Evolutionary conservation across 2,797 vertebrate genomes (phyloP).

Genomic region (Triplophysa yarkandensis): DNA sequence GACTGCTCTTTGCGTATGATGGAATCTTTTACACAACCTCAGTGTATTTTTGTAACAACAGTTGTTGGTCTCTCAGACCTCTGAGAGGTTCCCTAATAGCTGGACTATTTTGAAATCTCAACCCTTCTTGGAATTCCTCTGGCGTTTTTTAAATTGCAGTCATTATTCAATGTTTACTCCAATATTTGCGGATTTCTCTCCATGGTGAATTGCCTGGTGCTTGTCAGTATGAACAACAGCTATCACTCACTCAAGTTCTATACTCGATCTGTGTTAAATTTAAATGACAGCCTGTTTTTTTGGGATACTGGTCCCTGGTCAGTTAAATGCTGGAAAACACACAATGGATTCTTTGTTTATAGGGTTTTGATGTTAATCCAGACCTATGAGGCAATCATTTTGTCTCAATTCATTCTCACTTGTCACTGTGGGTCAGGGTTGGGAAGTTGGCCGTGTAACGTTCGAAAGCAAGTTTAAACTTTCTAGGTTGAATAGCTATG

Average conservation of each 20-base stretch:
- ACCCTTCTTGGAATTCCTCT: slow-evolving; percentile 7
- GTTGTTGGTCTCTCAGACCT: slow-evolving; percentile 18
- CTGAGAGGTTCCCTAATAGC: slow-evolving; percentile 29
- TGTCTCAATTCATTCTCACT: slow-evolving; percentile 2
- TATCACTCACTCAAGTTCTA: slow-evolving; percentile 4
- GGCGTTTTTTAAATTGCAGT: slow-evolving; percentile 6
- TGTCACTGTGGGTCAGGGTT: slow-evolving; percentile 2
- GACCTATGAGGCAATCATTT: neutral
- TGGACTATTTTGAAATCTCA: slow-evolving; percentile 17
- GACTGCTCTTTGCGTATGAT: slow-evolving; percentile 9
- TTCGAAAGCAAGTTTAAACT: neutral
- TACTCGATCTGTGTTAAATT: neutral
- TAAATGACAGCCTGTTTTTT: slow-evolving; percentile 3
- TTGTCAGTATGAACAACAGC: slow-evolving; percentile 15
- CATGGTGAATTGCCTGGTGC: slow-evolving; percentile 38
- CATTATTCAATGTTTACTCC: slow-evolving; percentile 19
- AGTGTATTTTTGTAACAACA: slow-evolving; percentile 28
- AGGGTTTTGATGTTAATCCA: slow-evolving; percentile 21
- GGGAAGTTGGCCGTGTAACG: neutral
- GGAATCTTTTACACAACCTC: slow-evolving; percentile 11
- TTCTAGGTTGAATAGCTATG: neutral
- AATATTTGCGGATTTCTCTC: slow-evolving; percentile 29
- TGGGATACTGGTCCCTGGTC: neutral
- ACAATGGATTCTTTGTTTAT: neutral
- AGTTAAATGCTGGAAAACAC: neutral